Base-by-base conservation (phyloP, 1,140 invertebrate species). In the Globodera ellingtonae region DNA sequence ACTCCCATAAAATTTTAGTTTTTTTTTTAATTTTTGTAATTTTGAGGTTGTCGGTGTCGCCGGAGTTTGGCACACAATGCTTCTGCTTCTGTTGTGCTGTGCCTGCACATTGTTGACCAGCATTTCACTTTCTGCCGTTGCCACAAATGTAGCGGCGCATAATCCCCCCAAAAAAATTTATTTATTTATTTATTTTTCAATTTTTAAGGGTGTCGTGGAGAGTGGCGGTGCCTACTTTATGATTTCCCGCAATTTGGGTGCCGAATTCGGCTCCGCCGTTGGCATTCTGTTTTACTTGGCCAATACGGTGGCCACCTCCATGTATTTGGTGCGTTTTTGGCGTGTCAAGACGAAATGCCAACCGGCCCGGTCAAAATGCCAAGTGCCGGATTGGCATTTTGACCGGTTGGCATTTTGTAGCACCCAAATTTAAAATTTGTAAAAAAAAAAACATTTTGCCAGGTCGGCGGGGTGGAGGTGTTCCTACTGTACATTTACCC, bases 211-310 rank as follows among this genome's bases (percentile, higher is more conserved):
- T n/a, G 96, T 98, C 74, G 97, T 99, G 46, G 87, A 89, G 80
- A 79, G 79, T 3, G 97, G 97, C 69, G 97, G 97, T 18, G 97
- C 96, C 69, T 99, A 99, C 91, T 99, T 99, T 90, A 98, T 99
- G 96, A 99, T 99, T 91, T 98, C 95, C 3, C 92, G 97, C 86
- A 95, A 96, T 79, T 92, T 99, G 76, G 97, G 97, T 9, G 97
- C 97, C 0, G 97, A 99, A 90, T 98, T 98, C 90, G 97, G 97
- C 65, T 96, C 96, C 3, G 97, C 97, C 71, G 97, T 99, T 9
- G 97, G 97, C 35, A 95, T 99, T 91, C 91, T 99, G 5, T 99
- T 99, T 91, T 99, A 98, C 91, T 94, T 97, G 18, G 97, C 96
- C 18, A 99, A 97, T 56, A 98, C 96, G 0, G 92, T 99, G 24